Percentiles rank a stretch among this genome's conserved stretches.
These are phyloP conservation scores for Drosophila lacteicornis DNA, from an alignment of 1,140 invertebrate species.

Conservation along the genomic window DNA sequence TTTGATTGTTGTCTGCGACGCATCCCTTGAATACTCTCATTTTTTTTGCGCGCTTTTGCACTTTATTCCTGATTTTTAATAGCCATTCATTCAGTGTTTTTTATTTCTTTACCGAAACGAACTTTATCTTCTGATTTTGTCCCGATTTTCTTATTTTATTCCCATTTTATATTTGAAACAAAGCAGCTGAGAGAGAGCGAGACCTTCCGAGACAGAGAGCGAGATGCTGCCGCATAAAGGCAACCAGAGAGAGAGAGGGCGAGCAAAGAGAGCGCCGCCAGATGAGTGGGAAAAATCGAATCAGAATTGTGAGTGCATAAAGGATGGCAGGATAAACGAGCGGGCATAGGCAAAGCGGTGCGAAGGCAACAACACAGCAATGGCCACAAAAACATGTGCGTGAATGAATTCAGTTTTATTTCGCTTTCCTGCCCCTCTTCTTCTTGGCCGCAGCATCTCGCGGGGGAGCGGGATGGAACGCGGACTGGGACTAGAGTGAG, in stretches of 20 bases:
- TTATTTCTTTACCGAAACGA: conserved; percentile 9
- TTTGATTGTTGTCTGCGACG: conserved; percentile 45
- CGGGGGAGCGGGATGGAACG: conserved; percentile 20
- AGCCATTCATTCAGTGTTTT: not conserved
- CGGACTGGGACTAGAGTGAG: conserved; percentile 11
- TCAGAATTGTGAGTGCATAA: conserved; percentile 69
- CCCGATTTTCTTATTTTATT: conserved; percentile 38
- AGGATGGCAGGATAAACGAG: conserved; percentile 76
- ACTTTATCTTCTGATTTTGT: conserved; percentile 62
- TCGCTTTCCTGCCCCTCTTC: conserved; percentile 14
- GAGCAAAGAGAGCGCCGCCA: conserved; percentile 15
- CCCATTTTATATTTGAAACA: conserved; percentile 34
- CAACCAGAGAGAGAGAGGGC: conserved; percentile 2
- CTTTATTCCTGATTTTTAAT: not conserved
- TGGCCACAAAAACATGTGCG: conserved; percentile 69
- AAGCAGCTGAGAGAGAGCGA: conserved; percentile 48
- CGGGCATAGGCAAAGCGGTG: conserved; percentile 26
- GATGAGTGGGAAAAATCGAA: conserved; percentile 75
- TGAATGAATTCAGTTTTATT: conserved; percentile 51
- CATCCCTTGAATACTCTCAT: conserved; percentile 33
- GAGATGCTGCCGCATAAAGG: conserved; percentile 35
- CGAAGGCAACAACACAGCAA: conserved; percentile 57
- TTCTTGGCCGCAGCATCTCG: conserved; percentile 6
- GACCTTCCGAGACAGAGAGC: conserved; percentile 15
- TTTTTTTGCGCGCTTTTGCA: conserved; percentile 22